Evolutionary conservation across 2,888 invertebrate genomes (phyloP).

Genomic region (Eupithecia exiguata): DNA sequence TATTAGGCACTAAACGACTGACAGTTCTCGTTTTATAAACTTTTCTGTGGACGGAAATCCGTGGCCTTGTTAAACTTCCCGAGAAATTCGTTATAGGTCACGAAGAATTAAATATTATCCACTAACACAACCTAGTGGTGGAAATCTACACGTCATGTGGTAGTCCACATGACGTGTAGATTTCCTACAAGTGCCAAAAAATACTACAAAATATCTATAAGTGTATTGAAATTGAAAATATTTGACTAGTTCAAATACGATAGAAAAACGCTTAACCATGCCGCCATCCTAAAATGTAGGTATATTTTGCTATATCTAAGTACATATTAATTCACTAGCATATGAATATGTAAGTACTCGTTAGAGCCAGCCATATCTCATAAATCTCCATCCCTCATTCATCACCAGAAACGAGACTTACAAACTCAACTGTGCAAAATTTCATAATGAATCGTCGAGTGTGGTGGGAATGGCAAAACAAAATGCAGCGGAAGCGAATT

Average conservation of each 20-base stretch:
- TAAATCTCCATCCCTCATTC: slow-evolving; percentile 31
- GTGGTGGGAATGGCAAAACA: slow-evolving; percentile 65
- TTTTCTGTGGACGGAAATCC: slow-evolving; percentile 59
- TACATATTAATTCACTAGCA: not conserved
- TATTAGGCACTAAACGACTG: slow-evolving; percentile 51
- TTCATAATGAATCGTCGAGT: slow-evolving; percentile 54
- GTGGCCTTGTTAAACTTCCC: slow-evolving; percentile 67
- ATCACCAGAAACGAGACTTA: slow-evolving; percentile 36
- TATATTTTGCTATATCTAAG: not conserved
- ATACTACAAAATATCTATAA: not conserved
- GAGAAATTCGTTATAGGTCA: slow-evolving; percentile 65
- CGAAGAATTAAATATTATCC: slow-evolving; percentile 49
- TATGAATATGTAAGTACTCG: slow-evolving; percentile 20
- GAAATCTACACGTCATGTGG: too few species aligned
- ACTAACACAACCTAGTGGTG: slow-evolving; percentile 12
- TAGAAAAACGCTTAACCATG: too few species aligned
- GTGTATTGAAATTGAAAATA: not conserved
- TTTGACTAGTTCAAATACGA: not conserved
- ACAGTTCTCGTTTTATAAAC: slow-evolving; percentile 67
- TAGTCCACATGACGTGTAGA: slow-evolving; percentile 1
- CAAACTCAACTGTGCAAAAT: slow-evolving; percentile 42
- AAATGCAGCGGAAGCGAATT: slow-evolving; percentile 76
- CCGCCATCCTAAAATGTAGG: not conserved
- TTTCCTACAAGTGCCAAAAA: not conserved
- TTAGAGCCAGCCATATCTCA: slow-evolving; percentile 25